Conservation (phyloP, 2,797 vertebrate genomes). For the Microhierax caerulescens region DNA sequence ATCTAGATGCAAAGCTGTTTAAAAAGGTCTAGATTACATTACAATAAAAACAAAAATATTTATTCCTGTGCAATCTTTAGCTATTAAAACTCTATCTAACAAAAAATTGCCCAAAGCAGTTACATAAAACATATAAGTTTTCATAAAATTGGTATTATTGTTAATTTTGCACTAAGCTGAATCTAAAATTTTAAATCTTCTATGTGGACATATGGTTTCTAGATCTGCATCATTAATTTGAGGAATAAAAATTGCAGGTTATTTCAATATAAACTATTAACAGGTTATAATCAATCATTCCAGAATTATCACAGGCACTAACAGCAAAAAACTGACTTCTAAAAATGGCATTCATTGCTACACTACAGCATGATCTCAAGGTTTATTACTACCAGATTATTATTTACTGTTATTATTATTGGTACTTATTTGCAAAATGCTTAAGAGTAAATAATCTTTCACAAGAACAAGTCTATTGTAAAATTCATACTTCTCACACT, state of each 20-base stretch:
- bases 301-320: neutral
- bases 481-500: neutral
- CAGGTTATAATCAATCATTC: neutral
- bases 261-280: neutral
- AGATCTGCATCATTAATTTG: neutral
- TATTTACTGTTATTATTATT: neutral
- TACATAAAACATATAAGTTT: neutral
- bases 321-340: neutral
- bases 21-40: neutral
- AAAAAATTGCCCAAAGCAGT: neutral
- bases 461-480: neutral
- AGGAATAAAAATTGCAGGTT: neutral
- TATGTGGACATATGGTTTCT: rapidly evolving
- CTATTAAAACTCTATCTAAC: neutral
- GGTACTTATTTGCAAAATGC: neutral
- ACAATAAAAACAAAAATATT: neutral
- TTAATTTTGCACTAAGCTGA: neutral
- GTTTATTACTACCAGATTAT: neutral
- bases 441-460: neutral
- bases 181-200: neutral
- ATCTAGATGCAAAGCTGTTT: neutral
- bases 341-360: neutral
- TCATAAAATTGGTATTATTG: neutral
- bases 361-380: neutral
- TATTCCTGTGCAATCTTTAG: neutral